A percentile compares a stretch with the other conserved stretches of the same genome.
Evolutionary conservation across 1,140 invertebrate genomes (phyloP).

Genomic region (Brevipalpus yothersi): DNA sequence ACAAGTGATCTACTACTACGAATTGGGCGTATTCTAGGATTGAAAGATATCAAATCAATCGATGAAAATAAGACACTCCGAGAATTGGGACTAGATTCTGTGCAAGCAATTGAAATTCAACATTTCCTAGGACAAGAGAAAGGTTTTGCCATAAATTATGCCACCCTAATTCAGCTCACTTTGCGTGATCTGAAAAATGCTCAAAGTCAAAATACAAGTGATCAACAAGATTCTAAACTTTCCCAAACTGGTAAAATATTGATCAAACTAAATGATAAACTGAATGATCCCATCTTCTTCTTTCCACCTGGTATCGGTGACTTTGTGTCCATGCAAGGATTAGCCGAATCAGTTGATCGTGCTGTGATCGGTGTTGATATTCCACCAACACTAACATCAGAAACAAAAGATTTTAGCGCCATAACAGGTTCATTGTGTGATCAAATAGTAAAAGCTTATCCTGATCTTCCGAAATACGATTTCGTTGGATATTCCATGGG

Average conservation of each 20-base stretch:
- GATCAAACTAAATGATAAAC: slow-evolving; percentile 12
- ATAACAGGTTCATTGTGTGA: slow-evolving; percentile 53
- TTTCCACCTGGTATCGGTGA: slow-evolving; percentile 78
- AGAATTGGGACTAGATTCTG: slow-evolving; percentile 84
- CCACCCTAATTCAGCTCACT: not conserved
- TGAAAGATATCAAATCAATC: slow-evolving; percentile 55
- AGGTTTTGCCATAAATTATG: not conserved
- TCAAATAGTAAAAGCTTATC: not conserved
- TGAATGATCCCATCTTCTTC: slow-evolving; percentile 35
- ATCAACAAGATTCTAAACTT: not conserved
- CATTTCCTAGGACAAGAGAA: slow-evolving; percentile 60
- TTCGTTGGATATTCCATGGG: slow-evolving; percentile 86
- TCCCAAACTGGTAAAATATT: not conserved
- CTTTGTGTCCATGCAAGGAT: slow-evolving; percentile 31
- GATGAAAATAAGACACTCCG: slow-evolving; percentile 45
- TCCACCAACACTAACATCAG: slow-evolving; percentile 35
- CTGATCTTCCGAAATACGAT: slow-evolving; percentile 27
- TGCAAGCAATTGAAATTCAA: slow-evolving; percentile 95
- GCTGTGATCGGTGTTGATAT: slow-evolving; percentile 77
- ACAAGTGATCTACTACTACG: slow-evolving; percentile 36
- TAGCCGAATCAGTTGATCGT: slow-evolving; percentile 39
- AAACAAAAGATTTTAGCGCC: slow-evolving; percentile 31
- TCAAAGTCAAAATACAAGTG: not conserved
- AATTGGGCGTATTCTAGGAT: slow-evolving; percentile 57
- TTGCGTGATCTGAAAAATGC: not conserved